These are phyloP conservation scores for Tipula helvola DNA, from an alignment of 2,888 invertebrate genomes.

Conservation along the genomic window DNA sequence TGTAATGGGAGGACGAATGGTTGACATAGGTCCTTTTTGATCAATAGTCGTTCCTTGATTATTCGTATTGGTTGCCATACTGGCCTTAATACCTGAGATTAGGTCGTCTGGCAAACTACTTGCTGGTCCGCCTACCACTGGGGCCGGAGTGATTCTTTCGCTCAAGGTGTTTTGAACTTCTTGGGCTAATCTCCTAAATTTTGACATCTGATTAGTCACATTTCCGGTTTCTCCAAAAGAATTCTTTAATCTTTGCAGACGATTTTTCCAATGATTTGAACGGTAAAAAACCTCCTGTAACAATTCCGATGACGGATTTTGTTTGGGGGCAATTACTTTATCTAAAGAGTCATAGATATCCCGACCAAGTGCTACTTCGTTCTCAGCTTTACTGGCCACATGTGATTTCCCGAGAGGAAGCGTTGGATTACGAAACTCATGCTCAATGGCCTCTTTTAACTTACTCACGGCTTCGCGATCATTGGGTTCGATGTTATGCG, in stretches of 20 bases:
- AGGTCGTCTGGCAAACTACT: no score
- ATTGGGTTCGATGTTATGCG: not conserved
- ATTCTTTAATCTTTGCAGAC: not conserved
- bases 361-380: not conserved
- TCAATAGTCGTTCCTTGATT: no score
- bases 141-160: not conserved
- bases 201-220: not conserved
- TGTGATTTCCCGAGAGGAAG: not conserved
- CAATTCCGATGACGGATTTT: not conserved
- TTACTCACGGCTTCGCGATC: not conserved
- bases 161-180: not conserved
- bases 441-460: not conserved
- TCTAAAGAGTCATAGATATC: not conserved
- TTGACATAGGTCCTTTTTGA: no score
- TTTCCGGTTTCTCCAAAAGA: not conserved
- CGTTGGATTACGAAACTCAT: not conserved
- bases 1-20: no score
- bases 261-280: not conserved
- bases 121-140: no score
- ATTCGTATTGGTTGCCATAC: no score
- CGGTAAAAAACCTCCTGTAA: not conserved
- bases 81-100: no score
- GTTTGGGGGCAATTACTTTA: not conserved
- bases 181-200: not conserved
- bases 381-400: not conserved